Percentiles rank a stretch among this genome's conserved stretches.
Evolutionary conservation across 2,888 invertebrate genomes (phyloP).

Genomic region (Alitta virens): DNA sequence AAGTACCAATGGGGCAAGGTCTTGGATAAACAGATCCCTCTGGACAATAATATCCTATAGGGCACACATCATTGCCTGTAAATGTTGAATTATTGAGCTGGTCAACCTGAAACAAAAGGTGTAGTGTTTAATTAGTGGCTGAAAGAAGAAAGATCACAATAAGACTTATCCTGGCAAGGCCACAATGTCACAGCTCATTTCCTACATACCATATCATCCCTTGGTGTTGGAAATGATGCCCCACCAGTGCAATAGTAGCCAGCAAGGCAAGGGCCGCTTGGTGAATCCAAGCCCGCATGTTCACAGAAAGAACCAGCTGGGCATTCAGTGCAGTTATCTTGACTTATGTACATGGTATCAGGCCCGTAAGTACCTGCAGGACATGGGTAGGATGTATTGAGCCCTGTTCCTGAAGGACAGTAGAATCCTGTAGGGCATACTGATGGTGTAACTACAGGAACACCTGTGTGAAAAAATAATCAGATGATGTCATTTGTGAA

Average conservation of each 20-base stretch:
- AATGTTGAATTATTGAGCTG: slow-evolving; percentile 36
- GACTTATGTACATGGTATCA: slow-evolving; percentile 29
- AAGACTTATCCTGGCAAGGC: no score
- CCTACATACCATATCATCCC: slow-evolving; percentile 37
- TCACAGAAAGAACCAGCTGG: slow-evolving; percentile 50
- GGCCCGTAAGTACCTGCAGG: slow-evolving; percentile 47
- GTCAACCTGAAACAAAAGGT: slow-evolving; percentile 36
- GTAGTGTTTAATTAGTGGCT: no score
- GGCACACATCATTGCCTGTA: slow-evolving; percentile 52
- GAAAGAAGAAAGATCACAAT: no score
- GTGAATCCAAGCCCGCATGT: slow-evolving; percentile 36
- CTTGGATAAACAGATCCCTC: slow-evolving; percentile 44
- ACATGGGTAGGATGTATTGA: slow-evolving; percentile 43
- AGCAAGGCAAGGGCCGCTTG: slow-evolving; percentile 46
- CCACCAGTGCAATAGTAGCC: slow-evolving; percentile 48
- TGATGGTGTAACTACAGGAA: slow-evolving; percentile 41
- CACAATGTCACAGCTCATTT: not conserved
- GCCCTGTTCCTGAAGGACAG: slow-evolving; percentile 46
- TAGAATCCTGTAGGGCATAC: slow-evolving; percentile 50
- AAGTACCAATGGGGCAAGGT: slow-evolving; percentile 51
- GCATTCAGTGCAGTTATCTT: slow-evolving; percentile 43
- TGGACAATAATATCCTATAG: slow-evolving; percentile 50
- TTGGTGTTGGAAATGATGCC: slow-evolving; percentile 45
- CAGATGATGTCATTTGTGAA: not conserved
- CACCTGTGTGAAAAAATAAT: slow-evolving; percentile 14